Evolutionary conservation across 2,797 vertebrate genomes (phyloP).

Genomic region (Amblyopsis hoosieri): DNA sequence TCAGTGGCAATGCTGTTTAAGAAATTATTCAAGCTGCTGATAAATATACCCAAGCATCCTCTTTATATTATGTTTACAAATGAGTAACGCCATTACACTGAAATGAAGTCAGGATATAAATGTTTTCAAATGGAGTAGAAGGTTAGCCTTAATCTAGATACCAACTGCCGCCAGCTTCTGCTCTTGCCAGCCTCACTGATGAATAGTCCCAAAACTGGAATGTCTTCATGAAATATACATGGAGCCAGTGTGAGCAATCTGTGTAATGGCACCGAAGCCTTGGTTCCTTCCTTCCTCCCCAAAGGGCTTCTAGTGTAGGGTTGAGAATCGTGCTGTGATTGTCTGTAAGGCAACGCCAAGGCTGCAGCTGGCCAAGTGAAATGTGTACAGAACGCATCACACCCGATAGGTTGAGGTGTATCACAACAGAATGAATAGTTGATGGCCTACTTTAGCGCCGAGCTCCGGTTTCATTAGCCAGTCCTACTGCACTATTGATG

Average conservation of each 20-base stretch:
- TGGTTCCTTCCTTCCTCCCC: slow-evolving; percentile 14
- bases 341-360: slow-evolving; percentile 21
- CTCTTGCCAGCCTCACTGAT: slow-evolving; percentile 19
- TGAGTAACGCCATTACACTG: no score
- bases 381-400: slow-evolving; percentile 56
- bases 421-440: slow-evolving; percentile 70
- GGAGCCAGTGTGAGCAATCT: slow-evolving; percentile 27
- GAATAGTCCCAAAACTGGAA: slow-evolving; percentile 34
- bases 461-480: slow-evolving; percentile 61
- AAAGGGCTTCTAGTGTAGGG: background rate
- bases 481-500: slow-evolving; percentile 38
- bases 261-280: slow-evolving; percentile 19
- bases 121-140: no score
- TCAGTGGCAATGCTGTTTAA: background rate
- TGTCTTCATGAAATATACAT: slow-evolving; percentile 56
- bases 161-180: background rate
- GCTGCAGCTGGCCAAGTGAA: slow-evolving; percentile 35
- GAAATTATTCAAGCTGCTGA: no score
- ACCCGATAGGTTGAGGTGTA: slow-evolving; percentile 59
- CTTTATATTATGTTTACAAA: no score
- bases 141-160: slow-evolving; percentile 12
- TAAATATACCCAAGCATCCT: no score
- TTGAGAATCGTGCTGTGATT: slow-evolving; percentile 50
- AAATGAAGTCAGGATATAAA: no score
- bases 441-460: slow-evolving; percentile 69